phyloP scores from a whole-genome alignment of 1,140 invertebrate species.

The Sitobion miscanthi region DNA sequence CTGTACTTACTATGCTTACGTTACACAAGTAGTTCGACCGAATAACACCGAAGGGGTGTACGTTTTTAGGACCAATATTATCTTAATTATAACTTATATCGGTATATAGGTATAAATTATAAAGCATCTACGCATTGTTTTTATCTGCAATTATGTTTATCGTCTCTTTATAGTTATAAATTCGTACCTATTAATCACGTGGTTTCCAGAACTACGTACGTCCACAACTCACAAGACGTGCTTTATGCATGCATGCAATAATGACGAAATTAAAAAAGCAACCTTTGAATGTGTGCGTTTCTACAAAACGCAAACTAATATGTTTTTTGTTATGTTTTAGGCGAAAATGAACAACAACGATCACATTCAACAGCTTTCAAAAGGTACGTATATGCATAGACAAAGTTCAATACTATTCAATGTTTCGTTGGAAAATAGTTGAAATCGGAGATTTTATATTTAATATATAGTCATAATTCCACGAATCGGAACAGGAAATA shows the following conservation, averaged over 20 bases:
- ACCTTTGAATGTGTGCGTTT: background rate
- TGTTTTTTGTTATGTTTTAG: constrained; percentile 64
- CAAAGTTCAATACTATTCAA: background rate
- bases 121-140: background rate
- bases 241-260: background rate
- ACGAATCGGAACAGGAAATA: background rate
- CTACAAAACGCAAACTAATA: background rate
- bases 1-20: background rate
- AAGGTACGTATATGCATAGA: constrained; percentile 33
- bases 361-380: constrained; percentile 62
- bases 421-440: background rate
- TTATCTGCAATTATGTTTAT: background rate
- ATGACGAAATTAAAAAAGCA: background rate
- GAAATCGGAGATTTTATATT: background rate
- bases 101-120: background rate
- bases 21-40: too few species aligned
- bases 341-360: constrained; percentile 66
- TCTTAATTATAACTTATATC: background rate
- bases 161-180: background rate
- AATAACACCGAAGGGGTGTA: background rate
- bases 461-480: background rate
- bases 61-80: background rate
- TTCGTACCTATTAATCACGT: background rate
- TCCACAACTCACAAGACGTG: background rate
- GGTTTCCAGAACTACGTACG: background rate